These are phyloP conservation scores for Nasonia giraulti DNA, from an alignment of 1,140 invertebrate genomes.

Conservation along the genomic window DNA sequence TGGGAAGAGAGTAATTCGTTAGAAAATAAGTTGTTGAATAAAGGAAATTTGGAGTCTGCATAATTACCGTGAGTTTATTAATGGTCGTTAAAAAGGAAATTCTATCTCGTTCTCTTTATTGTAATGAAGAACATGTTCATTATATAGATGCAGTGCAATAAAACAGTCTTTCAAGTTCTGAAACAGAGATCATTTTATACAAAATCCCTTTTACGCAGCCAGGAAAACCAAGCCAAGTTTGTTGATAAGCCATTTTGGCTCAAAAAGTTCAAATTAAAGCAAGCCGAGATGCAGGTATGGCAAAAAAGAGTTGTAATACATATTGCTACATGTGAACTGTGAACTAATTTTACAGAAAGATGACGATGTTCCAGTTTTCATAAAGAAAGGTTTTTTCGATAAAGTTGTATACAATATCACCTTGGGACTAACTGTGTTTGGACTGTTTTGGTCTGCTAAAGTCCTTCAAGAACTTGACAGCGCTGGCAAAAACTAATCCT, in stretches of 20 bases:
- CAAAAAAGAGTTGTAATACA: background rate
- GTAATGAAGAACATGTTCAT: background rate
- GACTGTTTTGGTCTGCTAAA: background rate
- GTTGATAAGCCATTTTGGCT: conserved; percentile 15
- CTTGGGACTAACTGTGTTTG: conserved; percentile 51
- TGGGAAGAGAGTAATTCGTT: too few species aligned
- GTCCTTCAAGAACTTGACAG: background rate
- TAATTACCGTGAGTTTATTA: too few species aligned
- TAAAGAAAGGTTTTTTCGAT: conserved; percentile 78
- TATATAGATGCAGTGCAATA: background rate
- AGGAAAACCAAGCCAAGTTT: background rate
- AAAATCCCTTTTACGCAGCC: background rate
- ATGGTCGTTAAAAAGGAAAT: too few species aligned
- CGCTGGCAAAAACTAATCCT: background rate
- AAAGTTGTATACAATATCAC: conserved; percentile 75
- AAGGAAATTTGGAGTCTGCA: too few species aligned
- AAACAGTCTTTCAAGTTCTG: background rate
- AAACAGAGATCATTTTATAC: background rate
- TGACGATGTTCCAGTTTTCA: conserved; percentile 77
- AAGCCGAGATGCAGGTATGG: conserved; percentile 59
- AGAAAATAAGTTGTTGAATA: too few species aligned
- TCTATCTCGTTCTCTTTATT: background rate
- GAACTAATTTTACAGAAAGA: conserved; percentile 67
- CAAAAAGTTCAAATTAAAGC: conserved; percentile 59
- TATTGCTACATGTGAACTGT: background rate